Conservation (phyloP, 1,140 invertebrate genomes). For the Ooceraea biroi region DNA sequence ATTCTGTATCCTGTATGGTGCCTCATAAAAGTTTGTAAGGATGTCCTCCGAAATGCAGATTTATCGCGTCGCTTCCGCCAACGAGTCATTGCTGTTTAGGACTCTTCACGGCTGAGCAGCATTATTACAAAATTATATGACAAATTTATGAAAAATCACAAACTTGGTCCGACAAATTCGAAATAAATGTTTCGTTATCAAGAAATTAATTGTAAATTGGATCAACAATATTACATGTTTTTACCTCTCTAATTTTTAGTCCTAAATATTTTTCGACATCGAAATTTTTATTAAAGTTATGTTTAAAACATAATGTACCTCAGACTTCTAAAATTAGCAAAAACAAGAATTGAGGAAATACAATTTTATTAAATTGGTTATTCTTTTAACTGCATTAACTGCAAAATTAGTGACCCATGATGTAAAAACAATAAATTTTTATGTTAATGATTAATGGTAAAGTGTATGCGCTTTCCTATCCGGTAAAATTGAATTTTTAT, state of each 20-base stretch:
- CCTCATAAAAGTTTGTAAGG: conserved; percentile 69
- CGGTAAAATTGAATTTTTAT: conserved; percentile 82
- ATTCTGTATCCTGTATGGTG: conserved; percentile 70
- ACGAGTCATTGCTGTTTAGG: conserved; percentile 21
- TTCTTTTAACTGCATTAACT: not conserved
- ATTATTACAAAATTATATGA: not conserved
- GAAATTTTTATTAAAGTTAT: conserved; percentile 4
- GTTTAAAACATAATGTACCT: not conserved
- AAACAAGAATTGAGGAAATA: not conserved
- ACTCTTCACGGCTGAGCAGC: conserved; percentile 13
- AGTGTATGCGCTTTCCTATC: conserved; percentile 72
- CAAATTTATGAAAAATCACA: not conserved
- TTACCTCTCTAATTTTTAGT: no score
- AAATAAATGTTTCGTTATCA: not conserved
- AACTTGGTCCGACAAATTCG: not conserved
- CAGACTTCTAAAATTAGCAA: not conserved
- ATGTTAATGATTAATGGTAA: not conserved
- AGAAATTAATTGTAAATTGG: not conserved
- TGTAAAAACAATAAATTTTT: not conserved
- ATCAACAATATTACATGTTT: no score
- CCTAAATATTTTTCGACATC: no score
- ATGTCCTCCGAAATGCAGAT: conserved; percentile 62
- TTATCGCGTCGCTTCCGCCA: conserved; percentile 47
- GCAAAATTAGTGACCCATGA: not conserved
- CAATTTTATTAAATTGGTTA: not conserved